phyloP scores from a whole-genome alignment of 2,888 invertebrate genomes.

The Belgica antarctica region DNA sequence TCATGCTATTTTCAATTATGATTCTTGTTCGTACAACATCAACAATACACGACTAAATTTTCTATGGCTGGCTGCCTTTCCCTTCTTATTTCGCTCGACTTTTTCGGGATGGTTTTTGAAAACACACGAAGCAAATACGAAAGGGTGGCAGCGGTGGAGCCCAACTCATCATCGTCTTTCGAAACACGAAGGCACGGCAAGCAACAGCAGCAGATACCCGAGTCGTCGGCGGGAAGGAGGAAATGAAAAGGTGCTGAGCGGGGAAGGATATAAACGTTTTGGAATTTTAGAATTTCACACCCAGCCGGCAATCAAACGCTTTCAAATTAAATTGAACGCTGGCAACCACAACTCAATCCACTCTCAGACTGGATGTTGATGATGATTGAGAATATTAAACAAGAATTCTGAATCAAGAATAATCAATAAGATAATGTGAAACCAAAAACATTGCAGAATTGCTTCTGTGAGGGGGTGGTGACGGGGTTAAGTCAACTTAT shows the following conservation, averaged over 20 bases:
- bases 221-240: not conserved
- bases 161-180: not conserved
- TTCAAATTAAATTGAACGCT: too few species aligned
- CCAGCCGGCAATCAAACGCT: not conserved
- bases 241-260: slow-evolving; percentile 24
- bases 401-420: too few species aligned
- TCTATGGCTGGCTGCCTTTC: slow-evolving; percentile 37
- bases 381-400: not conserved
- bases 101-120: slow-evolving; percentile 6
- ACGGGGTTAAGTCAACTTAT: too few species aligned
- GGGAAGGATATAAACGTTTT: slow-evolving; percentile 23
- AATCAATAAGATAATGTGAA: too few species aligned
- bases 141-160: not conserved
- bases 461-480: not conserved
- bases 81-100: too few species aligned
- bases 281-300: slow-evolving; percentile 31
- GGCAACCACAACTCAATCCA: too few species aligned
- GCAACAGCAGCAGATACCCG: not conserved
- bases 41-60: slow-evolving; percentile 43
- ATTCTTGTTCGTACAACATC: slow-evolving; percentile 41
- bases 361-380: not conserved
- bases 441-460: too few species aligned
- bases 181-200: not conserved
- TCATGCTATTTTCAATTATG: slow-evolving; percentile 44
- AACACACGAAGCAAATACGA: too few species aligned